These are phyloP conservation scores for Antitype chi DNA, from an alignment of 2,888 invertebrate species.

Conservation along the genomic window DNA sequence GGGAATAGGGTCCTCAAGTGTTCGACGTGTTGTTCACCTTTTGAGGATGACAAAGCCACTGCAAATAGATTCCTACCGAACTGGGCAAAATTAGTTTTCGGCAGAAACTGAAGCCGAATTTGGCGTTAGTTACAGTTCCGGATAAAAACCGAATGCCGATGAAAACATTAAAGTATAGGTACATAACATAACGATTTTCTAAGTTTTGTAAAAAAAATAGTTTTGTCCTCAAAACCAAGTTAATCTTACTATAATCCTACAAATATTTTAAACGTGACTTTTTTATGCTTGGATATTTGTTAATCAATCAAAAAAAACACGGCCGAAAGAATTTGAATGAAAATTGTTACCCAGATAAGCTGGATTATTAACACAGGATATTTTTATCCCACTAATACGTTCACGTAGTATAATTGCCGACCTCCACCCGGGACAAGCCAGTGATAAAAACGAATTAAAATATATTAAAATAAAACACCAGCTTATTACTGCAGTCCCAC, in stretches of 20 bases:
- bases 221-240: not conserved
- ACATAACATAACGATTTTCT: not conserved
- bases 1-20: conserved; percentile 43
- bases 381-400: too few species aligned
- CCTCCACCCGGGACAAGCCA: too few species aligned
- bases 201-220: not conserved
- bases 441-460: not conserved
- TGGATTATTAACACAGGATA: too few species aligned
- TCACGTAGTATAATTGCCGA: too few species aligned
- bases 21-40: conserved; percentile 58
- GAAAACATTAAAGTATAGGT: not conserved
- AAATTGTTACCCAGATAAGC: too few species aligned
- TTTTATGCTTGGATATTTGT: too few species aligned
- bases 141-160: not conserved
- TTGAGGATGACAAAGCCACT: conserved; percentile 8
- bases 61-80: conserved; percentile 1
- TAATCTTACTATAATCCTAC: too few species aligned
- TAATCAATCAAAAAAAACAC: too few species aligned
- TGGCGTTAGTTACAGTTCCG: not conserved
- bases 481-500: not conserved
- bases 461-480: not conserved
- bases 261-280: too few species aligned
- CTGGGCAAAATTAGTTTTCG: conserved; percentile 1
- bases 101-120: not conserved
- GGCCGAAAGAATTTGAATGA: too few species aligned